A percentile compares a stretch with the other conserved stretches of the same genome.
Evolutionary conservation across 2,113 vertebrate genomes (phyloP).

Genomic region (Suricata suricatta): DNA sequence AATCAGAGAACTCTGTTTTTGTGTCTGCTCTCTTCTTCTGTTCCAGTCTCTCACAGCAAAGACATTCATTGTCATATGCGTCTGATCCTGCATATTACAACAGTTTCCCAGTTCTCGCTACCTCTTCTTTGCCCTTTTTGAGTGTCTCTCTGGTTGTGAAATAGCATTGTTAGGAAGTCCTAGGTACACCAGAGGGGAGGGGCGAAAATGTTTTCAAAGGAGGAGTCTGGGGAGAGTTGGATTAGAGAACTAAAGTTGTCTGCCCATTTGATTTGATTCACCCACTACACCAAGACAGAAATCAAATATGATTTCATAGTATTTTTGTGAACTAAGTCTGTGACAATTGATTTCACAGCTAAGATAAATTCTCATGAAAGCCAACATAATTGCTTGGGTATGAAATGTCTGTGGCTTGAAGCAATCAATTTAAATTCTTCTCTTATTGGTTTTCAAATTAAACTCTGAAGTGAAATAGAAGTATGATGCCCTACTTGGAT

Average conservation of each 20-base stretch:
- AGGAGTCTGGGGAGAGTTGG: constrained; percentile 40
- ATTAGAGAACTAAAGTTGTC: constrained; percentile 61
- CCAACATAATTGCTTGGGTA: constrained; percentile 72
- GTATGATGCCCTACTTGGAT: constrained; percentile 40
- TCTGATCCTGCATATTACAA: constrained; percentile 80
- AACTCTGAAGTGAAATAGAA: constrained; percentile 64
- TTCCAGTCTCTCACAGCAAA: constrained; percentile 71
- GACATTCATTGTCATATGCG: constrained; percentile 78
- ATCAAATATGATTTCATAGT: constrained; percentile 81
- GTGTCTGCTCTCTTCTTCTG: constrained; percentile 60
- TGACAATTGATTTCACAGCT: constrained; percentile 84
- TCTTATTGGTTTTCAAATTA: constrained; percentile 77
- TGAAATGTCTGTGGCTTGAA: constrained; percentile 78
- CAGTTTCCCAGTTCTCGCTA: constrained; percentile 79
- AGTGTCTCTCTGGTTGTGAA: constrained; percentile 78
- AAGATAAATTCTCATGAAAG: constrained; percentile 84
- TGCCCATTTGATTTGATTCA: constrained; percentile 79
- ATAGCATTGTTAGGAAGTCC: constrained; percentile 74
- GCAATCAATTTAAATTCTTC: constrained; percentile 79
- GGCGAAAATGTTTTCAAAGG: constrained; percentile 64
- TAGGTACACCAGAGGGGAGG: constrained; percentile 58
- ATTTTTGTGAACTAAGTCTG: constrained; percentile 77
- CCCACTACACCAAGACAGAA: constrained; percentile 76
- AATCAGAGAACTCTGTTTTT: constrained; percentile 52
- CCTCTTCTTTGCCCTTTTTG: constrained; percentile 74